These are phyloP conservation scores for Polyergus mexicanus DNA, from an alignment of 1,140 invertebrate species.

Conservation along the genomic window DNA sequence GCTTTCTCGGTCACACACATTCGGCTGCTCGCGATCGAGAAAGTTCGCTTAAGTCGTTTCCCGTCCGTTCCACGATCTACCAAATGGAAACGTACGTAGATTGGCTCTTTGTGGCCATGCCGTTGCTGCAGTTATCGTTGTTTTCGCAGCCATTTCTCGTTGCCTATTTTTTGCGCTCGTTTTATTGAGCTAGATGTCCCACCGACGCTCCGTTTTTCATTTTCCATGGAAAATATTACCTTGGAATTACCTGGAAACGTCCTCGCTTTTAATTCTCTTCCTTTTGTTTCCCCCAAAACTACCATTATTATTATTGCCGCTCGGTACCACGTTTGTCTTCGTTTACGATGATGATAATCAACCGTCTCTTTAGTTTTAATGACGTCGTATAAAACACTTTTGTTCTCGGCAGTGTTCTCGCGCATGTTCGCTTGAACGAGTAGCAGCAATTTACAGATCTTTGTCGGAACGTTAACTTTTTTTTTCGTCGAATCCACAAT, in stretches of 20 bases:
- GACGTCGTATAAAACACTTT: slow-evolving; percentile 44
- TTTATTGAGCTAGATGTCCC: slow-evolving; percentile 18
- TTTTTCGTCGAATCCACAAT: not conserved
- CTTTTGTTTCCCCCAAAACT: slow-evolving; percentile 42
- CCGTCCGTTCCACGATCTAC: not conserved
- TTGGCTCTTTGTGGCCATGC: slow-evolving; percentile 36
- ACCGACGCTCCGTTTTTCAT: slow-evolving; percentile 38
- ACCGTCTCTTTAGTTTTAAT: slow-evolving; percentile 37
- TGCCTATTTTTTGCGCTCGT: slow-evolving; percentile 45
- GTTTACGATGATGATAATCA: slow-evolving; percentile 44
- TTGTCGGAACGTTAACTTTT: not conserved
- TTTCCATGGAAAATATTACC: slow-evolving; percentile 45
- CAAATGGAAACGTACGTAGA: slow-evolving; percentile 27
- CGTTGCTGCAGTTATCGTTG: slow-evolving; percentile 14
- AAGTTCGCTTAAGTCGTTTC: slow-evolving; percentile 23
- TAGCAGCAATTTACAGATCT: slow-evolving; percentile 30
- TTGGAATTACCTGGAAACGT: slow-evolving; percentile 33
- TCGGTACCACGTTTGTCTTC: slow-evolving; percentile 23
- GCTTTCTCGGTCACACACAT: slow-evolving; percentile 26
- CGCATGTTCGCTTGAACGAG: not conserved
- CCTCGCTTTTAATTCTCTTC: slow-evolving; percentile 46
- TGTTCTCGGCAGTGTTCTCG: not conserved
- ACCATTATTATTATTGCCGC: slow-evolving; percentile 49
- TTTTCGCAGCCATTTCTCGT: slow-evolving; percentile 41
- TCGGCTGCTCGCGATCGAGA: slow-evolving; percentile 37